A percentile compares a stretch with the other conserved stretches of the same genome.
These are phyloP conservation scores for Delphinus delphis DNA, from an alignment of 2,113 vertebrate genomes.

Conservation along the genomic window DNA sequence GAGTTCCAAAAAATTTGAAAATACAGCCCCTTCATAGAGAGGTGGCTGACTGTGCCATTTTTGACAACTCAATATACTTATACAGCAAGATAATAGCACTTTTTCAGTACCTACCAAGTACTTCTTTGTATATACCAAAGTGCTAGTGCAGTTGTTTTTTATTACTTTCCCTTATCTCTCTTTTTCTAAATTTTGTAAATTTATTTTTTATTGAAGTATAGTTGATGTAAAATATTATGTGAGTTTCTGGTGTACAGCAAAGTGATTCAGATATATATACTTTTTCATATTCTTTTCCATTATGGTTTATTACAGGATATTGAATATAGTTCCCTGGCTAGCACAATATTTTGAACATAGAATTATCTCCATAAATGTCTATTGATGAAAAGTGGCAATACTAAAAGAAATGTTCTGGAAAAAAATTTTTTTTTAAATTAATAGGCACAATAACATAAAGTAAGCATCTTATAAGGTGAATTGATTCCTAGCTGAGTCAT, in stretches of 20 bases:
- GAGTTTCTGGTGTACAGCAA: too few relatives aligned
- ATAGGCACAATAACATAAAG: background rate
- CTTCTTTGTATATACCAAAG: background rate
- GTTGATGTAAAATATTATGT: too few relatives aligned
- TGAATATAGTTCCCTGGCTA: too few relatives aligned
- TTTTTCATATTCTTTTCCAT: too few relatives aligned
- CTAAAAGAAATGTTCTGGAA: background rate
- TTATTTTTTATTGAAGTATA: too few relatives aligned
- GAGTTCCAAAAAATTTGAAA: background rate
- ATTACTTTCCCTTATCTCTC: too few relatives aligned
- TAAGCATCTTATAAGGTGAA: background rate
- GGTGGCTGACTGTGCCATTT: background rate
- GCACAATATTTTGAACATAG: background rate
- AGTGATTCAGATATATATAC: too few relatives aligned
- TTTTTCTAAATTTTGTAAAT: too few relatives aligned
- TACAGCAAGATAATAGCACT: accelerated
- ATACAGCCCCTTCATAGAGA: accelerated
- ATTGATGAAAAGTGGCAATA: background rate
- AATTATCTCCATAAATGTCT: background rate
- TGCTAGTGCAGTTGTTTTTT: too few relatives aligned
- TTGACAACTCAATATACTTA: background rate
- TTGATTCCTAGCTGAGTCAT: background rate
- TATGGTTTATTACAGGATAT: too few relatives aligned
- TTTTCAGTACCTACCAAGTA: background rate
- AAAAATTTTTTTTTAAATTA: background rate